Evolutionary conservation across 2,113 vertebrate species (phyloP).

Genomic region (Lamprologus callipterus): DNA sequence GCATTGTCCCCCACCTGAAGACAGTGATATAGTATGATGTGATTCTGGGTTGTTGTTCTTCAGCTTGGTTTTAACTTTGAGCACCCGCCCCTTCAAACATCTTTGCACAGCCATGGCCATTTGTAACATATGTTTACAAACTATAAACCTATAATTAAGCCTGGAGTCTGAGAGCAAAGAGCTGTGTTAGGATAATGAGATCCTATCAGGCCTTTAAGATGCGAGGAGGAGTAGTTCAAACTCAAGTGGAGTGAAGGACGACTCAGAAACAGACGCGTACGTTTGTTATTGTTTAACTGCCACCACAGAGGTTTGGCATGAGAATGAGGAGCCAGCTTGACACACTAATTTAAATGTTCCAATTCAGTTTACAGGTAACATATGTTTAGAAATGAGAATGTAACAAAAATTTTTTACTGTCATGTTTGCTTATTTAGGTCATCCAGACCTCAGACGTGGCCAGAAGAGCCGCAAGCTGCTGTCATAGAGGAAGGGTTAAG

Average conservation of each 20-base stretch:
- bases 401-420: rapidly evolving
- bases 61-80: background rate
- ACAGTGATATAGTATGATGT: background rate
- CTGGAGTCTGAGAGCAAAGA: background rate
- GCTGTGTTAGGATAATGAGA: background rate
- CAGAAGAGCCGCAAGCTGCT: background rate
- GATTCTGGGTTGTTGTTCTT: background rate
- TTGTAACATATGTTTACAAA: background rate
- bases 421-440: background rate
- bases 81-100: background rate
- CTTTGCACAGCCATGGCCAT: background rate
- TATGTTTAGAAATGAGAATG: background rate
- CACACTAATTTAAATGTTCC: background rate
- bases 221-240: background rate
- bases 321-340: background rate
- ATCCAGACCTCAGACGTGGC: background rate
- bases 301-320: rapidly evolving
- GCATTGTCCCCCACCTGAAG: background rate
- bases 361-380: background rate
- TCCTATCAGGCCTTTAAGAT: background rate
- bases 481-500: background rate
- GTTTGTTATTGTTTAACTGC: background rate
- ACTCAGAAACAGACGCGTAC: rapidly evolving
- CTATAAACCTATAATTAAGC: background rate
- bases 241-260: background rate